A percentile compares a stretch with the other conserved stretches of the same genome.
phyloP scores from a whole-genome alignment of 2,888 invertebrate genomes.

The Hirtodrosophila alboralis region DNA sequence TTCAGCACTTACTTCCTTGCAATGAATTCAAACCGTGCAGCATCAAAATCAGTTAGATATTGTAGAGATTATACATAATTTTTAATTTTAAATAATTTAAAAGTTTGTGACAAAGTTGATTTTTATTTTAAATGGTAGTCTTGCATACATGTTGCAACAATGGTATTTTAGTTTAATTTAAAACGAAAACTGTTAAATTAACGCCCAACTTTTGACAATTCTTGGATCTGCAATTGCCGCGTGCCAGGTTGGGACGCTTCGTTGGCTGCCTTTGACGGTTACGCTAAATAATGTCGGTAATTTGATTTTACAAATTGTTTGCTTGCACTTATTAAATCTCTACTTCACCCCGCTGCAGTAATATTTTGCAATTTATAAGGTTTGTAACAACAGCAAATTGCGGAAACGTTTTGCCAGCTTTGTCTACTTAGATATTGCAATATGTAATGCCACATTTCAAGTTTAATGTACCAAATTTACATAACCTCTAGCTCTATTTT shows the following conservation, averaged over 20 bases:
- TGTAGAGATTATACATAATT: no score
- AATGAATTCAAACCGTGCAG: no score
- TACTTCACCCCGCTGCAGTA: constrained; percentile 25
- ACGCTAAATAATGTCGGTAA: constrained; percentile 68
- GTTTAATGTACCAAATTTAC: constrained; percentile 61
- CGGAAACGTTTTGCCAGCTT: constrained; percentile 44
- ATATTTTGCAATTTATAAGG: constrained; percentile 61
- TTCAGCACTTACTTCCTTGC: no score
- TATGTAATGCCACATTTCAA: constrained; percentile 50
- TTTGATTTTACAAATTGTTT: constrained; percentile 77
- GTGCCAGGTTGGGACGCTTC: constrained; percentile 52
- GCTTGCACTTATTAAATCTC: constrained; percentile 65
- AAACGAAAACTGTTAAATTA: constrained; percentile 7
- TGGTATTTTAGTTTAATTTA: neutral
- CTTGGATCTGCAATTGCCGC: constrained; percentile 14
- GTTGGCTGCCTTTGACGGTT: constrained; percentile 44
- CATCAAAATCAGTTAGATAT: no score
- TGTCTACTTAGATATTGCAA: constrained; percentile 29
- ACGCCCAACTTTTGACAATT: constrained; percentile 23
- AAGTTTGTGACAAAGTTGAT: no score
- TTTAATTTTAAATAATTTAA: no score
- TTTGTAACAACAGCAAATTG: constrained; percentile 23
- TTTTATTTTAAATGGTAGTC: no score
- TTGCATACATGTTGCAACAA: no score
- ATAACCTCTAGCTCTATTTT: constrained; percentile 48